A percentile compares a stretch with the other conserved stretches of the same genome.
These are phyloP conservation scores for Diceros bicornis DNA, from an alignment of 2,797 vertebrate genomes.

Conservation along the genomic window DNA sequence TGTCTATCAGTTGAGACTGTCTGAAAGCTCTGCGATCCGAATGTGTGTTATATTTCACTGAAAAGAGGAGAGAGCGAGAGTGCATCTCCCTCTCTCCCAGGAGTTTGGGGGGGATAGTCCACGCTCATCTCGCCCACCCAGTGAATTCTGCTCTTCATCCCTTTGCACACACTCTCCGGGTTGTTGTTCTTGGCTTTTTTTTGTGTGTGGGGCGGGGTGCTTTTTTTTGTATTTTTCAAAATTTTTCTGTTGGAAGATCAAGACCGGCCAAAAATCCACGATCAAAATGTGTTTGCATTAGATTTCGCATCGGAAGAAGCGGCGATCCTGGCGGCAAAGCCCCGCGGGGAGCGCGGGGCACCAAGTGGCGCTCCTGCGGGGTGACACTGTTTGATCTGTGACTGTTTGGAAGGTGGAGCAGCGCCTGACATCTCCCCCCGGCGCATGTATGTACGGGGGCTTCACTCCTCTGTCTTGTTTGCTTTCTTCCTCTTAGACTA, in stretches of 20 bases:
- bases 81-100: conserved; percentile 93
- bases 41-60: conserved; percentile 95
- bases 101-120: conserved; percentile 93
- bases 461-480: conserved; percentile 90
- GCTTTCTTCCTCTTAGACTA: conserved; percentile 91
- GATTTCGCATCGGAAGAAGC: conserved; percentile 88
- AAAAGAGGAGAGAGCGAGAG: conserved; percentile 93
- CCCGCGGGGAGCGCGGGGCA: conserved; percentile 85
- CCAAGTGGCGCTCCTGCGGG: conserved; percentile 92
- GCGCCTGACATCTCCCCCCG: conserved; percentile 96
- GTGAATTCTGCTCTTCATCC: conserved; percentile 90
- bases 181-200: conserved; percentile 82
- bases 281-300: conserved; percentile 87
- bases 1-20: conserved; percentile 99
- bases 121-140: conserved; percentile 93
- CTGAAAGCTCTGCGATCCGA: conserved; percentile 97
- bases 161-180: conserved; percentile 87
- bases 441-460: conserved; percentile 90
- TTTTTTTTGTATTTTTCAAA: conserved; percentile 79
- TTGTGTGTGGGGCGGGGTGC: not conserved
- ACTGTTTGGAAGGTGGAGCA: conserved; percentile 94
- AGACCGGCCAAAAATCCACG: conserved; percentile 86
- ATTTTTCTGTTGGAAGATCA: conserved; percentile 88
- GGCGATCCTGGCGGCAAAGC: conserved; percentile 77
- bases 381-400: conserved; percentile 94